Evolutionary conservation across 2,888 invertebrate genomes (phyloP), one percentile per base, ranked within the genome.

Genomic region (Baccha elongata): DNA sequence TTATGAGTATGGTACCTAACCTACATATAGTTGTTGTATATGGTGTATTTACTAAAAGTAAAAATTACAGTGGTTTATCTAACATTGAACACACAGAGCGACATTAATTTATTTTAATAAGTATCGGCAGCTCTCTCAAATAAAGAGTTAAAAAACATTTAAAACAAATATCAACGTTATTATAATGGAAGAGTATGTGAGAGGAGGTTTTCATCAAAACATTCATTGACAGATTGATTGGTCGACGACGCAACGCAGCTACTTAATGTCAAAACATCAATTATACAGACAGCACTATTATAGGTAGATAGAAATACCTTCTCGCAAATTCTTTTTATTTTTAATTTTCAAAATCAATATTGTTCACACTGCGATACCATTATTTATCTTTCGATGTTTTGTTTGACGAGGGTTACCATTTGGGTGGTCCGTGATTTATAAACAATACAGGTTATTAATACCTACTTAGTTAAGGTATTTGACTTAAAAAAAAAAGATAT

Each of bases 181-280:
- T 58, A 58, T 72, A 72, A 65, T 65, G 37, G 44, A 67, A 44
- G 17, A 58, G 32, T 32, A 79, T n/a, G n/a, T n/a, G n/a, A n/a
- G n/a, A n/a, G n/a, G n/a, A n/a, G n/a, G n/a, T n/a, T n/a, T 60
- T 60, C 42, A 60, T 42, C 26, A 29, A 62, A 37, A 52, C 44
- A 19, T 55, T 19, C 58, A 46, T 35, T 62, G 52, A 53, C 65
- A 67, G 67, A 67, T 37, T 74, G 60, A 62, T 62, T 60, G 67
- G 46, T n/a, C n/a, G n/a, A n/a, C n/a, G n/a, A n/a, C n/a, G n/a
- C 29, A 21, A 68, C 21, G 29, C 21, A 21, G 53, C 67, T 55
- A 73, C 73, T 79, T 44, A 44, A 62, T 67, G 72, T 65, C 65
- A 73, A 67, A 60, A 35, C 73, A 67, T 79, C 79, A 60, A 62